phyloP scores from a whole-genome alignment of 37 sponge, comb jelly and placozoan species.

The Chondrilla cf. caribensis region DNA sequence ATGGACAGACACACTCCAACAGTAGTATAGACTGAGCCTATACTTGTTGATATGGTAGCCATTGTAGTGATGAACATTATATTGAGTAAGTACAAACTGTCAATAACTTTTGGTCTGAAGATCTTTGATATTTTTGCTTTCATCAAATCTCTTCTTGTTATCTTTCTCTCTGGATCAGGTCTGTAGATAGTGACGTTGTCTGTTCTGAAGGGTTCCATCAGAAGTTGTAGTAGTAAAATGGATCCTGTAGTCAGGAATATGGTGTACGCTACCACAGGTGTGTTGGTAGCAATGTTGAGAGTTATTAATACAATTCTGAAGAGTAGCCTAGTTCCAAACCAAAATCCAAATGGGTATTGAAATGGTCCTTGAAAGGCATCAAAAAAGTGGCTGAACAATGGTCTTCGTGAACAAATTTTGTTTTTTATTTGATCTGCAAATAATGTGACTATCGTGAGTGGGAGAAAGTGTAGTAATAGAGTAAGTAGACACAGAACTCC shows the following conservation, averaged over 20 bases:
- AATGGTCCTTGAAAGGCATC: constrained; percentile 3
- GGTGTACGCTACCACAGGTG: not conserved
- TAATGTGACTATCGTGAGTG: constrained; percentile 9
- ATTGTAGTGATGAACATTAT: not conserved
- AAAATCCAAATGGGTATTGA: constrained; percentile 7
- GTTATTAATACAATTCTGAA: not conserved
- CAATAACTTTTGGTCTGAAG: not conserved
- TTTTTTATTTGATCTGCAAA: not conserved
- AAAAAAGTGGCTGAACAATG: constrained; percentile 18
- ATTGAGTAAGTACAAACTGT: not conserved
- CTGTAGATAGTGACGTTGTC: too few species aligned
- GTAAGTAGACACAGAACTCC: not conserved
- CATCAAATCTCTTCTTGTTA: too few species aligned
- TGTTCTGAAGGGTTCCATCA: not conserved
- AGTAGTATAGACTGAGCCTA: not conserved
- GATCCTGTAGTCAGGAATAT: not conserved
- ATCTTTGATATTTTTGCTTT: not conserved
- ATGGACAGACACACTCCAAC: not conserved
- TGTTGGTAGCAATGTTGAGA: not conserved
- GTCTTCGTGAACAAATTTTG: not conserved
- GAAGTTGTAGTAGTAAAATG: not conserved
- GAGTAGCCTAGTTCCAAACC: constrained; percentile 4
- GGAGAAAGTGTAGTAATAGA: not conserved
- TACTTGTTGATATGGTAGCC: too few species aligned
- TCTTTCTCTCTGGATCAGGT: too few species aligned